Percentiles rank a stretch among this genome's conserved stretches.
These are phyloP conservation scores for Acleris emargana DNA, from an alignment of 2,888 invertebrate genomes.

Conservation along the genomic window DNA sequence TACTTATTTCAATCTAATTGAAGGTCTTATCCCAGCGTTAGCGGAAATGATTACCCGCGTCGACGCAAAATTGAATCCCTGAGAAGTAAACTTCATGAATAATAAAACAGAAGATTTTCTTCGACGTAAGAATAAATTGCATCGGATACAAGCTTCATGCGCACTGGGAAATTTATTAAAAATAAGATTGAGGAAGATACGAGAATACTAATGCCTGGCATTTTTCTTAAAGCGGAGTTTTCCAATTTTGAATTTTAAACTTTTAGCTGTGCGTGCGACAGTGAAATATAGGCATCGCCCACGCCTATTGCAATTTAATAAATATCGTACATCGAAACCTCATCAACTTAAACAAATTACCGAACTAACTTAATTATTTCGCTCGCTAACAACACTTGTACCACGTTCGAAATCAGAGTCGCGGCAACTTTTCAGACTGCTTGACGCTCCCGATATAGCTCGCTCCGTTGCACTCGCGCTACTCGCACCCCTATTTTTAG, in stretches of 20 bases:
- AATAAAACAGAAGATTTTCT: slow-evolving; percentile 29
- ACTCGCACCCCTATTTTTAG: slow-evolving; percentile 69
- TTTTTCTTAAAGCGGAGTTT: no score
- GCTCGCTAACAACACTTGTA: slow-evolving; percentile 42
- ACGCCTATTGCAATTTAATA: slow-evolving; percentile 9
- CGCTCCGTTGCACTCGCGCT: slow-evolving; percentile 60
- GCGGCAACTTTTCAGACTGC: slow-evolving; percentile 74
- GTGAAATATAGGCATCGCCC: background rate
- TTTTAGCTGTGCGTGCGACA: no score
- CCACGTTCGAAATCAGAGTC: slow-evolving; percentile 46
- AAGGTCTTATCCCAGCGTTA: slow-evolving; percentile 9
- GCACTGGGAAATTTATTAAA: background rate
- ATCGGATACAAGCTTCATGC: slow-evolving; percentile 7
- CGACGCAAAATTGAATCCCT: slow-evolving; percentile 31
- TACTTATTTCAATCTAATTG: slow-evolving; percentile 19
- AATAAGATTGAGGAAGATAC: no score
- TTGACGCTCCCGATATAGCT: slow-evolving; percentile 78
- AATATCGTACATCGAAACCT: slow-evolving; percentile 26
- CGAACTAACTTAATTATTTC: slow-evolving; percentile 37
- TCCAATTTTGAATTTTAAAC: no score
- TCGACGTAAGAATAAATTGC: slow-evolving; percentile 24
- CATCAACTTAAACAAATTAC: slow-evolving; percentile 29
- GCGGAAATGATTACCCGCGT: slow-evolving; percentile 26
- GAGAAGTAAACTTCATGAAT: slow-evolving; percentile 34
- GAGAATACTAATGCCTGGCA: no score